Evolutionary conservation across 2,113 vertebrate genomes (phyloP).

Genomic region (Melospiza georgiana): DNA sequence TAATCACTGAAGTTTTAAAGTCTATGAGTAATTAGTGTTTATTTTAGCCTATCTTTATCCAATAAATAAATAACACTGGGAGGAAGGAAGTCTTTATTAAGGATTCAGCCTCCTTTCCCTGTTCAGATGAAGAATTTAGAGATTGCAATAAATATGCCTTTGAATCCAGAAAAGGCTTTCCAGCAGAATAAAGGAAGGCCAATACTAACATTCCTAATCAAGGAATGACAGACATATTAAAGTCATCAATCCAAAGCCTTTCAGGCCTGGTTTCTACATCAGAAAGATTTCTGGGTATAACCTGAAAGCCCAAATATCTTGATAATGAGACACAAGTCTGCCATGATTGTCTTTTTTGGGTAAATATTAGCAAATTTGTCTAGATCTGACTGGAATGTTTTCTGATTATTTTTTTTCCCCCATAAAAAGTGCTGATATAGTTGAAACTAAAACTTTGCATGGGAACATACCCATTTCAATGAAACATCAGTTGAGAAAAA

Average conservation of each 20-base stretch:
- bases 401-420: neutral
- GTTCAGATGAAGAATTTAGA: neutral
- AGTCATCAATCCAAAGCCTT: neutral
- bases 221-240: neutral
- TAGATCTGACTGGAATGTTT: neutral
- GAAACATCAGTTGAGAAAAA: neutral
- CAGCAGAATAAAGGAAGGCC: neutral
- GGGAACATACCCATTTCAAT: neutral
- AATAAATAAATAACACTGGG: neutral
- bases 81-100: slow-evolving; percentile 48
- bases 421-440: neutral
- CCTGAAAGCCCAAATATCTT: neutral
- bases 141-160: neutral
- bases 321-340: neutral
- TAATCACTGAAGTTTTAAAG: neutral
- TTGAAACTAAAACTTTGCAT: neutral
- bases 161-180: slow-evolving; percentile 12
- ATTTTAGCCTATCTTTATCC: slow-evolving; percentile 43
- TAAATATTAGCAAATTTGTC: neutral
- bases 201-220: neutral
- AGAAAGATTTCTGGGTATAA: neutral
- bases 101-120: neutral
- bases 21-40: neutral
- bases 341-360: neutral
- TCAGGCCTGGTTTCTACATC: neutral